Evolutionary conservation across 2,113 vertebrate genomes (phyloP).

Genomic region (Seriola quinqueradiata): DNA sequence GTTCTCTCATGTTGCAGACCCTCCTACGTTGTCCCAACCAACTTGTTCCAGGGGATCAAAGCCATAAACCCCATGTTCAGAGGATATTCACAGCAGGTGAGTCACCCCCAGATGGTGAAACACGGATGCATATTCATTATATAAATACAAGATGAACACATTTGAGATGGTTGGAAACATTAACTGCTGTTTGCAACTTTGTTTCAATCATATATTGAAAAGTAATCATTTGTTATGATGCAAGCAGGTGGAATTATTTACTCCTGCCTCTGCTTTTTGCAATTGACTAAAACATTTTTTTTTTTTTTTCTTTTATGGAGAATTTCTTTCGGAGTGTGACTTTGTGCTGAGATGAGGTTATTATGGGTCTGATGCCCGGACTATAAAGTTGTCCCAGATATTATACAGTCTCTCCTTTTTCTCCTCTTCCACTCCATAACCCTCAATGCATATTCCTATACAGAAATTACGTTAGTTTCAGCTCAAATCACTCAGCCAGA

Average conservation of each 20-base stretch:
- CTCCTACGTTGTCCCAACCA: constrained; percentile 95
- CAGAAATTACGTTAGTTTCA: constrained; percentile 49
- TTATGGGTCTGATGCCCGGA: background rate
- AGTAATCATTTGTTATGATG: background rate
- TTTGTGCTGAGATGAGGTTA: constrained; percentile 19
- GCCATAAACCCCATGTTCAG: constrained; percentile 96
- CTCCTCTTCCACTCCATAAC: constrained; percentile 41
- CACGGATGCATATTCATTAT: background rate
- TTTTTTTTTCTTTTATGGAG: background rate
- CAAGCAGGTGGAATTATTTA: background rate
- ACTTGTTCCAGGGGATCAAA: constrained; percentile 98
- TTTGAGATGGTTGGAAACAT: background rate
- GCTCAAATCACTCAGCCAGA: constrained; percentile 36
- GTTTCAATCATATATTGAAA: background rate
- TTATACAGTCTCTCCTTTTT: constrained; percentile 31
- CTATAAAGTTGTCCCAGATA: constrained; percentile 28
- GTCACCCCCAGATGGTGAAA: constrained; percentile 48
- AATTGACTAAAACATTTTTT: background rate
- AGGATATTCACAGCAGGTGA: constrained; percentile 98
- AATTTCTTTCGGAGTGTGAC: background rate
- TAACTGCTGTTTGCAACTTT: background rate
- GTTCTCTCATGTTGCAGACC: constrained; percentile 84
- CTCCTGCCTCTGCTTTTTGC: background rate
- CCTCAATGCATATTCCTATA: constrained; percentile 12
- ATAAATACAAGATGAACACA: constrained; percentile 17